Percentiles rank a stretch among this genome's conserved stretches.
Conservation (phyloP, 2,888 invertebrate species). For the Pseudococcus viburni region DNA sequence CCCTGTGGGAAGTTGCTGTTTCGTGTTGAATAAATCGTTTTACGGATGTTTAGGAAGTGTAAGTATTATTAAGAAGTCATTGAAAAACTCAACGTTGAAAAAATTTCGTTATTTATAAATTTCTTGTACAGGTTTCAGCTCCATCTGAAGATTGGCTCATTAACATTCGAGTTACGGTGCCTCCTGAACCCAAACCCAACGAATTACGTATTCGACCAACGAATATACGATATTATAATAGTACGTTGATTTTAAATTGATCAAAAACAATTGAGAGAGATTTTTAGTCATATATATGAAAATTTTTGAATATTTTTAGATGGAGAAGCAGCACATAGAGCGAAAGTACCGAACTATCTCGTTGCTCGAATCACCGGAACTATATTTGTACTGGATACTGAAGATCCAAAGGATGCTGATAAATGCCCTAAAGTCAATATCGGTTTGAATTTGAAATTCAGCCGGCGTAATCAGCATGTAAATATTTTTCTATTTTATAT, state of each 20-base stretch:
- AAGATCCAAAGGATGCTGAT: constrained; percentile 68
- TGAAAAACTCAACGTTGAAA: not conserved
- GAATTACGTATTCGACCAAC: constrained; percentile 40
- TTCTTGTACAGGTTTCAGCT: constrained; percentile 37
- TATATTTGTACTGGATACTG: constrained; percentile 76
- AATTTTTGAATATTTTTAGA: constrained; percentile 69
- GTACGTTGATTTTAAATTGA: not conserved
- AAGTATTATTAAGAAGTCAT: constrained; percentile 68
- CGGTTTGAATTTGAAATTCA: constrained; percentile 92
- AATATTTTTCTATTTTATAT: constrained; percentile 49
- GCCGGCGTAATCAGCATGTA: constrained; percentile 82
- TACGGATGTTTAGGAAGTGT: constrained; percentile 88
- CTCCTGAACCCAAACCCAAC: constrained; percentile 70
- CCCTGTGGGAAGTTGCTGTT: constrained; percentile 79
- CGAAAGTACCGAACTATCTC: constrained; percentile 80
- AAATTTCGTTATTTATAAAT: not conserved
- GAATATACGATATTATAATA: constrained; percentile 35
- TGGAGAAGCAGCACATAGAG: constrained; percentile 75
- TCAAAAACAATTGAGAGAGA: not conserved
- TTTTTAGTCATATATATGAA: not conserved
- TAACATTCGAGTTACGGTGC: constrained; percentile 73
- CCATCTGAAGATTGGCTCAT: constrained; percentile 68
- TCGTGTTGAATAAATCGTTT: constrained; percentile 84
- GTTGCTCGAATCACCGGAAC: constrained; percentile 90
- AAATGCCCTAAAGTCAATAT: constrained; percentile 79